Conservation (phyloP, 1,140 invertebrate genomes). For the Eubasilissa regina region DNA sequence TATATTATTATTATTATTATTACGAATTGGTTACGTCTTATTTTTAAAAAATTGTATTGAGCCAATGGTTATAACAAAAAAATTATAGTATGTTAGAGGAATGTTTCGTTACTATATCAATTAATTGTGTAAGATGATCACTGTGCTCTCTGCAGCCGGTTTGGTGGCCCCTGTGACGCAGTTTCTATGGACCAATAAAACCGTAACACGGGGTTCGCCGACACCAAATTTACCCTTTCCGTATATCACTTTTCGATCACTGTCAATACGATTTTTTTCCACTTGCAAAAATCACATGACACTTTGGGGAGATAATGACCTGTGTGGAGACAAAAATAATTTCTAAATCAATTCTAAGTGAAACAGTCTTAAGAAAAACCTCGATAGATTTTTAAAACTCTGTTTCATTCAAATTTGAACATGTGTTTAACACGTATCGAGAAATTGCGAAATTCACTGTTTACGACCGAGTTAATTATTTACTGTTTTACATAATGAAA, state of each 20-base stretch:
- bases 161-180: neutral
- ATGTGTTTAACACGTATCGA: too few relatives aligned
- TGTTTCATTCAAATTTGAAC: too few relatives aligned
- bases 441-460: too few relatives aligned
- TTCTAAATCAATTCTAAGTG: neutral
- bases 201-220: neutral
- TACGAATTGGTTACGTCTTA: too few relatives aligned
- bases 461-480: too few relatives aligned
- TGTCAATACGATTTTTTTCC: slow-evolving; percentile 42
- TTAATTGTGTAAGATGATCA: slow-evolving; percentile 6
- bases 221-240: slow-evolving; percentile 4
- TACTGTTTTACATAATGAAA: too few relatives aligned
- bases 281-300: slow-evolving; percentile 43
- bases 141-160: neutral
- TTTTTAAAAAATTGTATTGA: slow-evolving; percentile 40
- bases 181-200: slow-evolving; percentile 20
- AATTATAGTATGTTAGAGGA: slow-evolving; percentile 45
- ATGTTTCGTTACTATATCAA: slow-evolving; percentile 43
- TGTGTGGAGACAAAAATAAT: slow-evolving; percentile 21
- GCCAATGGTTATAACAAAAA: slow-evolving; percentile 24
- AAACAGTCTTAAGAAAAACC: too few relatives aligned
- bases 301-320: slow-evolving; percentile 27
- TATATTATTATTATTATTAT: slow-evolving; percentile 33
- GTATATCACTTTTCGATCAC: slow-evolving; percentile 19
- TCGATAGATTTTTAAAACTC: too few relatives aligned